A percentile compares a stretch with the other conserved stretches of the same genome.
Conservation (phyloP, 1,140 invertebrate genomes). For the Carposina sasakii region DNA sequence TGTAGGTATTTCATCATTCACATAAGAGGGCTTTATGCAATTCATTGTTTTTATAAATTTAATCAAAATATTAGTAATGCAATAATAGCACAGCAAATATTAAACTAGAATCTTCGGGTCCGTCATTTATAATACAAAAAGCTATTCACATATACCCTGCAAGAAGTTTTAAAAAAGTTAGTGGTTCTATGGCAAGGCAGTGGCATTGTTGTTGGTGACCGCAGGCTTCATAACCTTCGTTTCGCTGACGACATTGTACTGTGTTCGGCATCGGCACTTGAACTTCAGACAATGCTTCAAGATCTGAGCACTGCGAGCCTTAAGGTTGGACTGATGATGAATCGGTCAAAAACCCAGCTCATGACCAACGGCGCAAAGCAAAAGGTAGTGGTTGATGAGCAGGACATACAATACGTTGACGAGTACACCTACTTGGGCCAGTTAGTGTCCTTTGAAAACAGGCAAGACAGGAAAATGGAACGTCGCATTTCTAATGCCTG, state of each 20-base stretch:
- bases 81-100: neutral
- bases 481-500: neutral
- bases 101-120: neutral
- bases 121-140: neutral
- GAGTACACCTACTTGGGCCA: constrained; percentile 8
- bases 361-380: constrained; percentile 4
- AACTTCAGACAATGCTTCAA: constrained; percentile 5
- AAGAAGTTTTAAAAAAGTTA: constrained; percentile 5
- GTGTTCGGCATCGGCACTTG: neutral
- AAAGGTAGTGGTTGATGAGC: neutral
- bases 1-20: no score
- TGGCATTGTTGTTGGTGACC: neutral
- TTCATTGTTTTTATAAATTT: no score
- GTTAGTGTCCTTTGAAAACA: constrained; percentile 1
- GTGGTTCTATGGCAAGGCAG: neutral
- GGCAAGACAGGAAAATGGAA: neutral
- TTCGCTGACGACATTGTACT: constrained; percentile 9
- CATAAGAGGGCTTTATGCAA: no score
- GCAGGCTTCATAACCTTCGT: neutral
- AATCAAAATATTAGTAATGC: no score
- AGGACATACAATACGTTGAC: constrained; percentile 2
- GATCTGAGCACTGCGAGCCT: constrained; percentile 1
- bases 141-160: neutral
- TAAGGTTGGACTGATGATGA: constrained; percentile 8
- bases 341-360: constrained; percentile 1